Percentiles rank a stretch among this genome's conserved stretches.
These are phyloP conservation scores for Lasioglossum baleicum DNA, from an alignment of 1,140 invertebrate species.

Conservation along the genomic window DNA sequence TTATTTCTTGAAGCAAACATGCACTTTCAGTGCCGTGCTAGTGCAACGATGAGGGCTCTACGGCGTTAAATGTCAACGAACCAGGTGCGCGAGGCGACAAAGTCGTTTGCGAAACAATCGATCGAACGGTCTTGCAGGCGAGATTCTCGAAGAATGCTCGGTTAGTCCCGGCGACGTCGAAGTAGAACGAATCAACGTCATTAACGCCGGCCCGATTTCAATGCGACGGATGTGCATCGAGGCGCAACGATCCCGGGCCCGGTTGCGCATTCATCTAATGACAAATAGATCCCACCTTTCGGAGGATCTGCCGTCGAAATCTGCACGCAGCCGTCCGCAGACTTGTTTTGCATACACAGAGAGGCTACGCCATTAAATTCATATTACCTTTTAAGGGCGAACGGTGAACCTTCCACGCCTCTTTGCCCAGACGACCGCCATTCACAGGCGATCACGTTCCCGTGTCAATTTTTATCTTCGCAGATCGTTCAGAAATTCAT, in stretches of 20 bases:
- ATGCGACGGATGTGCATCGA: slow-evolving; percentile 51
- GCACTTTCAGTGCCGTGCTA: too few species aligned
- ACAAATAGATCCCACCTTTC: slow-evolving; percentile 46
- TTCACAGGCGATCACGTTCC: background rate
- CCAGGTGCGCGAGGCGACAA: slow-evolving; percentile 52
- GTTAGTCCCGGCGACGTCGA: slow-evolving; percentile 27
- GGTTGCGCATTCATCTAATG: slow-evolving; percentile 49
- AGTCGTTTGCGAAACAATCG: slow-evolving; percentile 36
- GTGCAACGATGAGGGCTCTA: background rate
- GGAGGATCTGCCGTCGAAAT: background rate
- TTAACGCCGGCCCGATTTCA: slow-evolving; percentile 58
- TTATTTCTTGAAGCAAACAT: too few species aligned
- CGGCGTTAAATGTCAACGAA: slow-evolving; percentile 30
- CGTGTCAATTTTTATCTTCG: background rate
- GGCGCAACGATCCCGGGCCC: slow-evolving; percentile 21
- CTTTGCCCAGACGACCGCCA: background rate
- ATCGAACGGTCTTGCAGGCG: slow-evolving; percentile 44
- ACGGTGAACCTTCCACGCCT: slow-evolving; percentile 19
- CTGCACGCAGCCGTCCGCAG: background rate
- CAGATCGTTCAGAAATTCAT: background rate
- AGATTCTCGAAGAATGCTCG: slow-evolving; percentile 45
- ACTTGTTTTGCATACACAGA: slow-evolving; percentile 43
- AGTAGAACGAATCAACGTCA: slow-evolving; percentile 69
- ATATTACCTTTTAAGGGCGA: slow-evolving; percentile 26
- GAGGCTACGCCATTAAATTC: slow-evolving; percentile 50